Conservation (phyloP, 2,888 invertebrate species). For the Drosophila demipolita region DNA sequence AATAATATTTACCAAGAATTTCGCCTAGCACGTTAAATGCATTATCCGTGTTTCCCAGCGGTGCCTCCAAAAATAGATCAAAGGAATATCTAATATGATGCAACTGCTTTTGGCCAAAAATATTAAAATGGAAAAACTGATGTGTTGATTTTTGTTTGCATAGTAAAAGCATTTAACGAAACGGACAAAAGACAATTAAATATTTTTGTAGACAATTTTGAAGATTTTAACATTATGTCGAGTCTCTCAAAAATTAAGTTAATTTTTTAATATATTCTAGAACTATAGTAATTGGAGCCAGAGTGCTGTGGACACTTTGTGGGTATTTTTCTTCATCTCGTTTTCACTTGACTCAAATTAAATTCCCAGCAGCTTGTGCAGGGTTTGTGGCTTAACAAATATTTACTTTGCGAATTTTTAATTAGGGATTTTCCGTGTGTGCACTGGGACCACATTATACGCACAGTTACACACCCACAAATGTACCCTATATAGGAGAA, state of each 20-base stretch:
- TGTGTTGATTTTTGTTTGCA: constrained; percentile 19
- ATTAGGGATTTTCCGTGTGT: constrained; percentile 26
- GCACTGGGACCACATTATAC: constrained; percentile 26
- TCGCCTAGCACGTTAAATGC: constrained; percentile 29
- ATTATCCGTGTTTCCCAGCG: constrained; percentile 13
- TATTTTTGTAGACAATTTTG: neutral
- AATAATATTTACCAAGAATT: constrained; percentile 35
- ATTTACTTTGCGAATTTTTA: constrained; percentile 48
- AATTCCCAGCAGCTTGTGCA: no score
- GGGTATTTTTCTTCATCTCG: neutral
- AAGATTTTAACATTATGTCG: neutral
- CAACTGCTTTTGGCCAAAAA: neutral
- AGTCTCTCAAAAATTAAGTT: neutral
- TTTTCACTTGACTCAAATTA: no score
- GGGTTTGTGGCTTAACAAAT: constrained; percentile 21
- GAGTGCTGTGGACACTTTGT: constrained; percentile 1
- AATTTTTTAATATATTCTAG: neutral
- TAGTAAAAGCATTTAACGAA: constrained; percentile 17
- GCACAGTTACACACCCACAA: constrained; percentile 1
- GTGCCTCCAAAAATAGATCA: neutral
- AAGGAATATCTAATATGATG: constrained; percentile 13
- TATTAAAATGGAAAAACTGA: constrained; percentile 16
- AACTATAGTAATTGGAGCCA: no score
- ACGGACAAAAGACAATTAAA: neutral
- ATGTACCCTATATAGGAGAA: neutral